phyloP scores from a whole-genome alignment of 2,113 vertebrate species.

The Toxotes jaculatrix region DNA sequence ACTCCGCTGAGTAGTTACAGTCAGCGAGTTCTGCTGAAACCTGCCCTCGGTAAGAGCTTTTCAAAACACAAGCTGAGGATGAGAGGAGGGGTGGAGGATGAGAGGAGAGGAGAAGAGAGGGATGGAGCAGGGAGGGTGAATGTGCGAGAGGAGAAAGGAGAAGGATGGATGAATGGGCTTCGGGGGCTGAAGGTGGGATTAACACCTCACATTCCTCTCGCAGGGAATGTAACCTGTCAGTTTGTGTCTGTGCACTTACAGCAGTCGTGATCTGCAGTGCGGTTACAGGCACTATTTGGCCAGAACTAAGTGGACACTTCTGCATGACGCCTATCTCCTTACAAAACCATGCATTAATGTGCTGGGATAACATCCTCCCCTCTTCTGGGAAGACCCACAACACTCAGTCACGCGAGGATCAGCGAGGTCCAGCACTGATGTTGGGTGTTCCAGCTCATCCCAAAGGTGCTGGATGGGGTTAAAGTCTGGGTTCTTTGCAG shows the following conservation, averaged over 20 bases:
- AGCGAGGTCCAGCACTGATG: no score
- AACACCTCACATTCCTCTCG: conserved; percentile 31
- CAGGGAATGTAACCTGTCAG: background rate
- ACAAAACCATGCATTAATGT: no score
- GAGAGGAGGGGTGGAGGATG: no score
- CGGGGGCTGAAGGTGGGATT: conserved; percentile 41
- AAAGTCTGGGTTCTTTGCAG: no score
- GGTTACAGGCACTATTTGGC: no score
- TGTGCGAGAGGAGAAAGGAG: conserved; percentile 21
- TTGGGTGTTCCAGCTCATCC: no score
- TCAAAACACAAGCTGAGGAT: background rate
- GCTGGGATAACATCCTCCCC: no score
- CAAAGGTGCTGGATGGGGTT: no score
- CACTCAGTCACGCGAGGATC: no score
- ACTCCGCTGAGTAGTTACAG: background rate
- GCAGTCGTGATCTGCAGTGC: background rate
- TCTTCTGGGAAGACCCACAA: no score
- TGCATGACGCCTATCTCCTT: background rate
- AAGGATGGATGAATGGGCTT: background rate
- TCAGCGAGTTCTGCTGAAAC: conserved; percentile 1
- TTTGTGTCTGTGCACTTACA: background rate
- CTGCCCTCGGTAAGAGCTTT: background rate
- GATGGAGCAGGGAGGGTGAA: background rate
- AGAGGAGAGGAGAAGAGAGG: background rate
- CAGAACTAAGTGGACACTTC: background rate